Conservation (phyloP, 2,888 invertebrate genomes). For the Euphydryas editha region DNA sequence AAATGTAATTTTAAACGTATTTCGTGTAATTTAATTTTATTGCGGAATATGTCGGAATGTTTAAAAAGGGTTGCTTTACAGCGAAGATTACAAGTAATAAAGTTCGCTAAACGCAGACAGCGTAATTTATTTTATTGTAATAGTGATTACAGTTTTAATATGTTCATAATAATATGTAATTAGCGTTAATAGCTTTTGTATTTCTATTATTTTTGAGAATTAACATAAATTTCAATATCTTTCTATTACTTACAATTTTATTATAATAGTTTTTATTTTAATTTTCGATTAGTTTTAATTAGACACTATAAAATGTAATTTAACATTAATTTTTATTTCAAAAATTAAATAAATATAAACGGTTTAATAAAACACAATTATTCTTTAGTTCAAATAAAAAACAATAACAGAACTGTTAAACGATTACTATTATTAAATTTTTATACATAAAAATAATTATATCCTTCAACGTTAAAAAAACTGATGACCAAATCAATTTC, state of each 20-base stretch:
- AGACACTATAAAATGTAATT: background rate
- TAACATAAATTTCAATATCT: background rate
- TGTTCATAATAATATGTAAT: slow-evolving; percentile 6
- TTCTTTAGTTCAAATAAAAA: too few relatives aligned
- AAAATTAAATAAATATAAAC: background rate
- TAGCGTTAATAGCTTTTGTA: background rate
- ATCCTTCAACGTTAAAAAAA: slow-evolving; percentile 1
- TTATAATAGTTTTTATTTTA: too few relatives aligned
- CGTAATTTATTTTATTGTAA: slow-evolving; percentile 28
- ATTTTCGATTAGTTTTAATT: too few relatives aligned
- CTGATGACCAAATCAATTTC: slow-evolving; percentile 5
- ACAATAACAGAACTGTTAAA: too few relatives aligned
- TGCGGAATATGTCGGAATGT: slow-evolving; percentile 9
- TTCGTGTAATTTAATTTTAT: slow-evolving; percentile 10
- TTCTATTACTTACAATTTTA: too few relatives aligned
- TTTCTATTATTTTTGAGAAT: background rate
- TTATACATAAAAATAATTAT: slow-evolving; percentile 2
- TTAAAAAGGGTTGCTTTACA: slow-evolving; percentile 19
- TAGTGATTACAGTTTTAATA: slow-evolving; percentile 20
- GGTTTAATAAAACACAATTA: background rate
- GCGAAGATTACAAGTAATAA: slow-evolving; percentile 33
- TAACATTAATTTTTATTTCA: background rate
- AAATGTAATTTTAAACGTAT: background rate
- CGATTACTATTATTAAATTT: background rate
- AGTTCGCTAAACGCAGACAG: slow-evolving; percentile 13